Conservation (phyloP, 30 jellyfish, hydroid and myxozoan species). For the Aurelia aurita complex sp. Pacific region DNA sequence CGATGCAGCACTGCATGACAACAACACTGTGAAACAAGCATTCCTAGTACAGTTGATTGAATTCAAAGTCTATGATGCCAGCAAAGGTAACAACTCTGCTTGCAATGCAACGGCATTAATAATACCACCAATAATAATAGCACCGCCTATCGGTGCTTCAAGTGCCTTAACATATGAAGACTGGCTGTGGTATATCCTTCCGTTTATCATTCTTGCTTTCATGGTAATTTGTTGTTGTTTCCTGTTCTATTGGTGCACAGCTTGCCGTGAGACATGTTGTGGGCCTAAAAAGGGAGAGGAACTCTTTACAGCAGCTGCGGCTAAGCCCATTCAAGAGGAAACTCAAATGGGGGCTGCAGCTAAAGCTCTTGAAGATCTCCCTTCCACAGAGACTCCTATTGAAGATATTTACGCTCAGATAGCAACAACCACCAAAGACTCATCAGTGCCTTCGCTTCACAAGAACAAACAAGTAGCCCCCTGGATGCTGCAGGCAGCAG, state of each 20-base stretch:
- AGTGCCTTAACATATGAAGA: constrained; percentile 50
- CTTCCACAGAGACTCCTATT: constrained; percentile 10
- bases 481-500: constrained; percentile 46
- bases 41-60: constrained; percentile 17
- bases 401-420: constrained; percentile 49
- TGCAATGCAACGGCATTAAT: constrained; percentile 40
- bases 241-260: constrained; percentile 62
- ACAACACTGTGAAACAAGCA: constrained; percentile 23
- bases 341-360: constrained; percentile 18
- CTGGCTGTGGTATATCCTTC: constrained; percentile 70
- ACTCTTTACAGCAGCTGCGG: constrained; percentile 53
- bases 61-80: constrained; percentile 28
- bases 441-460: constrained; percentile 37
- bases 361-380: neutral
- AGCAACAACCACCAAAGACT: constrained; percentile 9
- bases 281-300: constrained; percentile 43
- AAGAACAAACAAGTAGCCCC: constrained; percentile 3
- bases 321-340: constrained; percentile 37
- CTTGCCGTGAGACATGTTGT: constrained; percentile 65
- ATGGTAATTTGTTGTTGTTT: constrained; percentile 46
- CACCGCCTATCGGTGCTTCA: constrained; percentile 19
- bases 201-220: constrained; percentile 55
- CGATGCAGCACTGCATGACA: constrained; percentile 4
- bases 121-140: constrained; percentile 12
- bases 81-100: constrained; percentile 2